phyloP scores from a whole-genome alignment of 2,888 invertebrate genomes.

The Athalia circularis region DNA sequence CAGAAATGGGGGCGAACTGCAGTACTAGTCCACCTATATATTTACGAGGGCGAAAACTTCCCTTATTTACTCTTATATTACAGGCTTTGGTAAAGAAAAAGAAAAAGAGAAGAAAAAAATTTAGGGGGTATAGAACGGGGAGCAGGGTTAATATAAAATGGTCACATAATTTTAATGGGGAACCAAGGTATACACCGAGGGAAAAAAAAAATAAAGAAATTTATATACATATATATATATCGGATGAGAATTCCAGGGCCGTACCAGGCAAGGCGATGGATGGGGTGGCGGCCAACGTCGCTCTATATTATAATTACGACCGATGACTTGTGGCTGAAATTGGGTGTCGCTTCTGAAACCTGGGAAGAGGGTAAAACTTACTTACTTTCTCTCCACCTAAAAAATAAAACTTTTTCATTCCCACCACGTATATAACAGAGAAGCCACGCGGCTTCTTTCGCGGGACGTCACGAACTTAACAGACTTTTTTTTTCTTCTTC shows the following conservation, averaged over 20 bases:
- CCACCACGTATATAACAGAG: slow-evolving; percentile 25
- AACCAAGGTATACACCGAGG: not conserved
- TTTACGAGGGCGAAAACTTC: slow-evolving; percentile 53
- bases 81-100: slow-evolving; percentile 55
- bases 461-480: not conserved
- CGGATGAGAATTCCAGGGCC: slow-evolving; percentile 31
- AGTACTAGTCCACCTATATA: slow-evolving; percentile 5
- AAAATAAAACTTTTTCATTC: slow-evolving; percentile 16
- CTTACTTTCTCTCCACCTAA: too few relatives aligned
- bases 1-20: slow-evolving; percentile 22
- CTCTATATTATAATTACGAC: slow-evolving; percentile 44
- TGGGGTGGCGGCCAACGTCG: not conserved
- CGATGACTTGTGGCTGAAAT: slow-evolving; percentile 43
- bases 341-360: slow-evolving; percentile 21
- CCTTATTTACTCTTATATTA: slow-evolving; percentile 51
- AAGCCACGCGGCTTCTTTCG: slow-evolving; percentile 31
- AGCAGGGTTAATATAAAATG: slow-evolving; percentile 42
- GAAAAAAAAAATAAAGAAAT: too few relatives aligned
- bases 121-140: not conserved
- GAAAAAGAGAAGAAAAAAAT: not conserved
- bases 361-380: not conserved
- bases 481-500: not conserved
- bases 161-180: slow-evolving; percentile 48
- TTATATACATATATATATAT: slow-evolving; percentile 22
- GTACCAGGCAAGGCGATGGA: not conserved